Percentiles rank a stretch among this genome's conserved stretches.
phyloP scores from a whole-genome alignment of 2,113 vertebrate species.

The western clawed frog (Xenopus tropicalis) region UCB_Xtro_10.0 CM004446.2:40777001-40777500 shows the following conservation, averaged over 20 bases:
- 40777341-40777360: constrained; percentile 4
- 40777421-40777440: constrained; percentile 41
- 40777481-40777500: constrained; percentile 34
- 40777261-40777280: constrained; percentile 42
- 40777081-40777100: constrained; percentile 29
- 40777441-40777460: constrained; percentile 38
- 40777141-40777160: constrained; percentile 1
- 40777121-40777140: constrained; percentile 18
- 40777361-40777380: constrained; percentile 19
- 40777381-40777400: constrained; percentile 30
- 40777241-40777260: constrained; percentile 44
- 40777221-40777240: constrained; percentile 43
- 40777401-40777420: constrained; percentile 43
- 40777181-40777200: constrained; percentile 39
- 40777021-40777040: constrained; percentile 40
- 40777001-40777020: not conserved
- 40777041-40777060: constrained; percentile 47
- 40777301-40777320: not conserved
- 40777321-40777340: constrained; percentile 14
- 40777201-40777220: constrained; percentile 45
- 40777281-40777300: constrained; percentile 24
- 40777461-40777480: constrained; percentile 43
- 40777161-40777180: constrained; percentile 39
- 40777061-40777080: not conserved
- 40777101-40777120: constrained; percentile 28